A percentile compares a stretch with the other conserved stretches of the same genome.
phyloP scores from a whole-genome alignment of 1,140 invertebrate species.

The Schlechtendalia chinensis region DNA sequence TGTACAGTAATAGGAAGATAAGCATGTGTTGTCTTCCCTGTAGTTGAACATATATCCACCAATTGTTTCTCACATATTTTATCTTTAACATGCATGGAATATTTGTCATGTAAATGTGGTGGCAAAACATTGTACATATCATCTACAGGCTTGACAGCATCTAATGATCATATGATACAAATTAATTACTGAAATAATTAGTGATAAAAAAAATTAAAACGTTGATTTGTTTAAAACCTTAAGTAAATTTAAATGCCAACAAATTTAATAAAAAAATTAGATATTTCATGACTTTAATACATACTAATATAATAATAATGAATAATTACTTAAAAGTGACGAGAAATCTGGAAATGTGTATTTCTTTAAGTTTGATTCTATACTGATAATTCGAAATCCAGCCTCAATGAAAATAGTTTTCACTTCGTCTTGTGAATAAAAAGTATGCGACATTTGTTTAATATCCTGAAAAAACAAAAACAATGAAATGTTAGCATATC shows the following conservation, averaged over 20 bases:
- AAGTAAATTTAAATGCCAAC: too few species aligned
- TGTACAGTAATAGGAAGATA: constrained; percentile 33
- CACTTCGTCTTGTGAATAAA: constrained; percentile 1
- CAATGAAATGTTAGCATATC: background rate
- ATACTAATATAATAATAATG: background rate
- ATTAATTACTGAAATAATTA: background rate
- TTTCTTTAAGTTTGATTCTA: constrained; percentile 21
- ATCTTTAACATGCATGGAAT: constrained; percentile 8
- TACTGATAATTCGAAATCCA: constrained; percentile 31
- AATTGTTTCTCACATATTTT: constrained; percentile 15
- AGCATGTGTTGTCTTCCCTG: background rate
- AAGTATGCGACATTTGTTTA: background rate
- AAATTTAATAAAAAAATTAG: too few species aligned
- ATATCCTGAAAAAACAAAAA: constrained; percentile 21
- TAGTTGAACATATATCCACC: constrained; percentile 25
- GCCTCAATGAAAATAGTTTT: background rate
- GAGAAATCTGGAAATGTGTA: constrained; percentile 29
- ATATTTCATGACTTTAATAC: too few species aligned
- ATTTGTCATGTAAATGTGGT: constrained; percentile 36
- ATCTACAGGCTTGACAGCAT: constrained; percentile 25
- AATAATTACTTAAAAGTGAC: constrained; percentile 25
- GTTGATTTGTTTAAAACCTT: too few species aligned
- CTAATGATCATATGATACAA: constrained; percentile 8
- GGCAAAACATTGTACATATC: constrained; percentile 42
- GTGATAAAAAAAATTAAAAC: background rate